Conservation (phyloP, 2,797 vertebrate genomes). For the Anguilla anguilla region DNA sequence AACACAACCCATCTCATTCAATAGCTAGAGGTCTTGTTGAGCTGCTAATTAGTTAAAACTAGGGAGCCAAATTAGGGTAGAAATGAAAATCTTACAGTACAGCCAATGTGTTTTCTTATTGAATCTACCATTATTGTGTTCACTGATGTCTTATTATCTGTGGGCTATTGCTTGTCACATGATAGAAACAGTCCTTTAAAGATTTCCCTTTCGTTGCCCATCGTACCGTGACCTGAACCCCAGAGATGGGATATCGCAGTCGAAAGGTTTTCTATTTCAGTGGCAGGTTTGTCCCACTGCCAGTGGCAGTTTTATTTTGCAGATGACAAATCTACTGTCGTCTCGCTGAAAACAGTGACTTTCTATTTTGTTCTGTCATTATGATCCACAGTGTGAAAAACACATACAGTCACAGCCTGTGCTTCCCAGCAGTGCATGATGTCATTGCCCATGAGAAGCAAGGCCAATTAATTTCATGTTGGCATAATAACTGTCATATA, state of each 20-base stretch:
- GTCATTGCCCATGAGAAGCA: background rate
- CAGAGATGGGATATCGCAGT: background rate
- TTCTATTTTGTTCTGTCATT: background rate
- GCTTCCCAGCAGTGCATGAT: no score
- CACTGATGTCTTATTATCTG: background rate
- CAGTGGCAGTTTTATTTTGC: background rate
- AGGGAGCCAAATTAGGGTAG: no score
- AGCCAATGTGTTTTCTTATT: background rate
- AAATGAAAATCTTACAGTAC: no score
- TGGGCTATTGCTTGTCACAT: background rate
- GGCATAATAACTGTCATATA: background rate
- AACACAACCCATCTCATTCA: no score
- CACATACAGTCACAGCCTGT: background rate
- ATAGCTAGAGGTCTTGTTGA: no score
- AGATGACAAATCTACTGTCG: slow-evolving; percentile 1
- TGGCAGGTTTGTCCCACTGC: background rate
- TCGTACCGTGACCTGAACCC: background rate
- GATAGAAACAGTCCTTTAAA: background rate
- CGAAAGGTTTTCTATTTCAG: background rate
- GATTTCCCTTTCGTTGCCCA: background rate
- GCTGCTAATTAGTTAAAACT: no score
- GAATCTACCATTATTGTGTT: background rate
- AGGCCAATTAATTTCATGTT: background rate
- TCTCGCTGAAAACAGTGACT: background rate
- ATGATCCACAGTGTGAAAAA: background rate